Conservation (phyloP, 2,113 vertebrate species). For the Campylomormyrus numenius region DNA sequence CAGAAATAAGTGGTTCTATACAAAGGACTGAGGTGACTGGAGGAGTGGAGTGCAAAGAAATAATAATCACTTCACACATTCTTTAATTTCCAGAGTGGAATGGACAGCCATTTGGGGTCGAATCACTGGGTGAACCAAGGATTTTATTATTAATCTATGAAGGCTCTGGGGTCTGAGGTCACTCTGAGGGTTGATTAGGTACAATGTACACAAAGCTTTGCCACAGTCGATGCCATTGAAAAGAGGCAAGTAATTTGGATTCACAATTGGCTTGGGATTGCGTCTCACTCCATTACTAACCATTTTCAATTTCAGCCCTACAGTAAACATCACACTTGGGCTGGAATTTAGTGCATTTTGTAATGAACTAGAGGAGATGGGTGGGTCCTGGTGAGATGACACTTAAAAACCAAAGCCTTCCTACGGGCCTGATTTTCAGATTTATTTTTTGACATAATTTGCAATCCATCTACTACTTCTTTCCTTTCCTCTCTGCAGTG, state of each 20-base stretch:
- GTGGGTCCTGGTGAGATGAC: slow-evolving; percentile 91
- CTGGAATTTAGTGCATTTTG: slow-evolving; percentile 99
- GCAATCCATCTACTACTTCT: slow-evolving; percentile 71
- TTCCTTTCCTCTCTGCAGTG: slow-evolving; percentile 27
- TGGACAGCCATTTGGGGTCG: slow-evolving; percentile 95
- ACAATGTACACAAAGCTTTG: slow-evolving; percentile 96
- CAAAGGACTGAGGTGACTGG: slow-evolving; percentile 68
- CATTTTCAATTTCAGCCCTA: slow-evolving; percentile 99
- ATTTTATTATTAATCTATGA: slow-evolving; percentile 99
- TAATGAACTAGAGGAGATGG: slow-evolving; percentile 97
- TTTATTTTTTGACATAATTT: slow-evolving; percentile 77
- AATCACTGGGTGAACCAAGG: slow-evolving; percentile 99
- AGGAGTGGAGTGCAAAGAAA: slow-evolving; percentile 21
- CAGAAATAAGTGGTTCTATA: slow-evolving; percentile 84
- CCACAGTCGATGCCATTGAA: slow-evolving; percentile 97
- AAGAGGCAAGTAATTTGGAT: slow-evolving; percentile 99
- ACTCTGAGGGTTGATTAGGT: slow-evolving; percentile 99
- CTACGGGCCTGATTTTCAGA: slow-evolving; percentile 79
- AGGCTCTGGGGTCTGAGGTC: slow-evolving; percentile 91
- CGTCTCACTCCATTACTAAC: slow-evolving; percentile 99
- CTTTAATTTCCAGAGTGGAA: slow-evolving; percentile 95
- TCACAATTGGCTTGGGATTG: slow-evolving; percentile 98
- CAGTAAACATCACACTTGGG: slow-evolving; percentile 99
- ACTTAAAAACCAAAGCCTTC: slow-evolving; percentile 84
- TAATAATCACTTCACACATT: slow-evolving; percentile 85